phyloP scores from a whole-genome alignment of 2,888 invertebrate genomes.

The Perdita meconis region DNA sequence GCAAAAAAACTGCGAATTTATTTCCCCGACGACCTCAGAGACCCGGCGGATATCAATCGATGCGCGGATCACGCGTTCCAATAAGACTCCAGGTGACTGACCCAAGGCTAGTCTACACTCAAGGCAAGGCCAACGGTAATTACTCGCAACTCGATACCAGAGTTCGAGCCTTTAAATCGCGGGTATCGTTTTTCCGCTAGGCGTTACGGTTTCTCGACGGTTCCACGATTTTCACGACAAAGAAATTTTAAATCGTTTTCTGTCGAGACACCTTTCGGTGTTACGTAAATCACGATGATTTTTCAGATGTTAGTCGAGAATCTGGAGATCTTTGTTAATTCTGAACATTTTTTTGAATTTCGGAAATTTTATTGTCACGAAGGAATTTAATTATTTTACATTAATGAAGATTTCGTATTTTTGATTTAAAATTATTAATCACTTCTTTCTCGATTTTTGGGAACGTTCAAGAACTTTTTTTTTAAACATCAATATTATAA shows the following conservation, averaged over 20 bases:
- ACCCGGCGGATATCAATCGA: conserved; percentile 23
- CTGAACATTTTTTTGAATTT: no score
- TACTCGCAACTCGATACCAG: conserved; percentile 34
- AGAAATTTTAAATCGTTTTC: neutral
- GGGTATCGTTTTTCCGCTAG: conserved; percentile 19
- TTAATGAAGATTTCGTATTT: no score
- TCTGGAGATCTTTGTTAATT: no score
- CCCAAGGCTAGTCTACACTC: conserved; percentile 51
- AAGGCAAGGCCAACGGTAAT: conserved; percentile 52
- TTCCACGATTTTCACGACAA: neutral
- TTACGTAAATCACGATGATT: no score
- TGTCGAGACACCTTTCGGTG: no score
- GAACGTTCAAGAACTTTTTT: no score
- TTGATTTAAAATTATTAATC: no score
- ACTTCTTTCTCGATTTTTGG: no score
- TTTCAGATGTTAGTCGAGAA: no score
- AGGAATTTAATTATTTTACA: no score
- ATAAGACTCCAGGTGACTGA: conserved; percentile 55
- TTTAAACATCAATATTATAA: no score
- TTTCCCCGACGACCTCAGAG: conserved; percentile 30
- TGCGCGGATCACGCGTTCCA: conserved; percentile 21
- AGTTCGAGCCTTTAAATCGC: conserved; percentile 23
- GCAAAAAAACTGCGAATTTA: conserved; percentile 28
- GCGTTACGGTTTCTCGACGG: neutral
- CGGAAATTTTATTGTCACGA: no score